phyloP scores from a whole-genome alignment of 2,797 vertebrate genomes.

The Sebastes vulpes region DNA sequence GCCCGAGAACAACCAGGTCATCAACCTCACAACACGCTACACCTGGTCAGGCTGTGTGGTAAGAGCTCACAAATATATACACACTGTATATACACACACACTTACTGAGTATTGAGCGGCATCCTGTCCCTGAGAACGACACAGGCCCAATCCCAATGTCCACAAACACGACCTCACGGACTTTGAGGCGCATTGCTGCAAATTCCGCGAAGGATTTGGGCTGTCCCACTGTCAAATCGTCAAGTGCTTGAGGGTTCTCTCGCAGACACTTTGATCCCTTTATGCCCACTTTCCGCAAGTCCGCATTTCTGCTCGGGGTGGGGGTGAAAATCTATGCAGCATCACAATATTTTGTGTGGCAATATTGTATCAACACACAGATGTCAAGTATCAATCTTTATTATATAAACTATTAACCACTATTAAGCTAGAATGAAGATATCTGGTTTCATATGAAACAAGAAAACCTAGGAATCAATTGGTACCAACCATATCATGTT shows the following conservation, averaged over 20 bases:
- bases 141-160: not conserved
- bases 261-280: not conserved
- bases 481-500: no score
- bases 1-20: slow-evolving; percentile 96
- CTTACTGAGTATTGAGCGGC: not conserved
- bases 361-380: no score
- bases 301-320: not conserved
- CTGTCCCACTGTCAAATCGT: not conserved
- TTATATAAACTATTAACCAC: no score
- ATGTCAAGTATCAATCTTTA: no score
- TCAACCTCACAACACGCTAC: slow-evolving; percentile 94
- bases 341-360: no score
- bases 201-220: no score
- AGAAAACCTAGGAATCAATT: no score
- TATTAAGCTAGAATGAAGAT: no score
- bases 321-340: no score
- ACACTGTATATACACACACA: not conserved
- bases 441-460: no score
- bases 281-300: not conserved
- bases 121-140: not conserved
- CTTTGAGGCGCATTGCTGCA: not conserved
- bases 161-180: not conserved
- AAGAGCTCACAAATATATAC: slow-evolving; percentile 44
- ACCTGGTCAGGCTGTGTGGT: slow-evolving; percentile 96
- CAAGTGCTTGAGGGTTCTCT: not conserved